These are phyloP conservation scores for Nymphalis io DNA, from an alignment of 1,140 invertebrate species.

Conservation along the genomic window DNA sequence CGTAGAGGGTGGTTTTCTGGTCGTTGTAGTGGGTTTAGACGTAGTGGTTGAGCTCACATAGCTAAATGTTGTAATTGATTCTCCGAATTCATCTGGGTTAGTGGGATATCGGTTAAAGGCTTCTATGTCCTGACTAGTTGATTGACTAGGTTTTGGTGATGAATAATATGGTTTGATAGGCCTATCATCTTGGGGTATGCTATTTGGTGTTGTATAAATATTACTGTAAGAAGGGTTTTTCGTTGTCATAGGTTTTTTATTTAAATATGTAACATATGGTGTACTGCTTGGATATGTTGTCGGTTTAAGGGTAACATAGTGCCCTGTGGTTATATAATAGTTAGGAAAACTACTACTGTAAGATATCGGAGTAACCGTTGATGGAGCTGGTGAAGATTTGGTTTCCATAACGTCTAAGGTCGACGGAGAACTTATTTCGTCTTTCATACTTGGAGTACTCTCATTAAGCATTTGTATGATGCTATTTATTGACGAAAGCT, in stretches of 20 bases:
- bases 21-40: conserved; percentile 54
- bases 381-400: conserved; percentile 63
- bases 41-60: conserved; percentile 72
- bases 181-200: conserved; percentile 53
- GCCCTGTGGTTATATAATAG: conserved; percentile 60
- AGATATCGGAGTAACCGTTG: conserved; percentile 64
- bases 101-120: conserved; percentile 73
- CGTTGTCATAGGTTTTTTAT: conserved; percentile 41
- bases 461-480: conserved; percentile 86
- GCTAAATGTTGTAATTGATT: conserved; percentile 69
- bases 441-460: conserved; percentile 66
- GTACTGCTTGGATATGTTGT: conserved; percentile 48
- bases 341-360: conserved; percentile 79
- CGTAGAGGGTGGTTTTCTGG: conserved; percentile 79
- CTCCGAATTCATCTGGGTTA: conserved; percentile 65
- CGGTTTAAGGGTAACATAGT: conserved; percentile 71
- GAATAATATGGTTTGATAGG: conserved; percentile 52
- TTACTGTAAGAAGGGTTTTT: conserved; percentile 47
- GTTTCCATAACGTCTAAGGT: conserved; percentile 58
- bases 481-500: conserved; percentile 81
- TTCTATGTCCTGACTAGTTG: conserved; percentile 69
- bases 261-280: conserved; percentile 34
- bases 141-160: conserved; percentile 65
- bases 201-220: conserved; percentile 62
- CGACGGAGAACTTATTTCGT: conserved; percentile 57